A percentile compares a stretch with the other conserved stretches of the same genome.
Evolutionary conservation across 1,140 invertebrate species (phyloP).

Genomic region (Drosophila gunungcola): DNA sequence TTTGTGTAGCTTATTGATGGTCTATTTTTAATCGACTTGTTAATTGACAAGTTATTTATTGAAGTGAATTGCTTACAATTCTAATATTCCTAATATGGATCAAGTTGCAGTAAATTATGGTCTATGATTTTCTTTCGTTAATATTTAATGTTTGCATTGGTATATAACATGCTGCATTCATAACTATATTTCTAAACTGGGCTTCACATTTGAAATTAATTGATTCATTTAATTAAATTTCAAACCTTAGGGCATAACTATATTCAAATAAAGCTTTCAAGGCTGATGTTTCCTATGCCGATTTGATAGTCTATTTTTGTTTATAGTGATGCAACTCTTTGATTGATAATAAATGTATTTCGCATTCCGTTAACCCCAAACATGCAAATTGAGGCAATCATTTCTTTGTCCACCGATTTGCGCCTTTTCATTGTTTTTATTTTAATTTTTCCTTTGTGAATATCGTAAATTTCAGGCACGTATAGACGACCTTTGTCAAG

Average conservation of each 20-base stretch:
- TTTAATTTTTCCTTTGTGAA: conserved; percentile 27
- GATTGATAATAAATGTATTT: conserved; percentile 49
- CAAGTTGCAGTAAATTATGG: neutral
- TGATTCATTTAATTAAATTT: too few species aligned
- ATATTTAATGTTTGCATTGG: too few species aligned
- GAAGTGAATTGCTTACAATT: neutral
- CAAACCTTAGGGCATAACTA: neutral
- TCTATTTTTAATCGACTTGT: neutral
- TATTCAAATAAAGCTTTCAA: conserved; percentile 1
- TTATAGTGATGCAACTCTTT: conserved; percentile 42
- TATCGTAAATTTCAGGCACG: conserved; percentile 61
- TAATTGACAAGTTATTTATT: neutral
- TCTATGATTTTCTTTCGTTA: too few species aligned
- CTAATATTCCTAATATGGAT: neutral
- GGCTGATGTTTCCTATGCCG: neutral
- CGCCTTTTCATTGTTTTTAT: conserved; percentile 32
- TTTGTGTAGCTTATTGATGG: neutral
- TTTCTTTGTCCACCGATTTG: conserved; percentile 32
- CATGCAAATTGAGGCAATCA: conserved; percentile 60
- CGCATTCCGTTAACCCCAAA: conserved; percentile 48
- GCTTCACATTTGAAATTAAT: too few species aligned
- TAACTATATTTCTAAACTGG: too few species aligned
- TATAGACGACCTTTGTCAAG: conserved; percentile 41
- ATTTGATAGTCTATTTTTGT: conserved; percentile 5
- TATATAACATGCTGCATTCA: too few species aligned